Conservation (phyloP, 1,140 invertebrate species). For the Ephestia elutella region DNA sequence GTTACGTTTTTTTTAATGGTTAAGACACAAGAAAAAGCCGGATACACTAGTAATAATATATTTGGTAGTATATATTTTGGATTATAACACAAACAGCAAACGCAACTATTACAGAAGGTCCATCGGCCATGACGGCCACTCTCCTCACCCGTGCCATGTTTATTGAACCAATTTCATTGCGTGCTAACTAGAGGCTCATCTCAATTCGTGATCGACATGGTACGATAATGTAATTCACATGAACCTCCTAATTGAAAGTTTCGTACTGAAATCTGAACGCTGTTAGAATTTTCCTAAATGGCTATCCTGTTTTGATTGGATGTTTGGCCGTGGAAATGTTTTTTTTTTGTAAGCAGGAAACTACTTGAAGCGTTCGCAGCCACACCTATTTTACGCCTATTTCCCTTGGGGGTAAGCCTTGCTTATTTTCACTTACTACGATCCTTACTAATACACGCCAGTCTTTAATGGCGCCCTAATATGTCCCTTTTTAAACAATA, state of each 20-base stretch:
- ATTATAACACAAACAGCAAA: background rate
- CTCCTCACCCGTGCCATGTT: background rate
- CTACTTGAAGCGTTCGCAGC: background rate
- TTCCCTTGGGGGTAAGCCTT: too few species aligned
- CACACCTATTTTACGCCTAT: background rate
- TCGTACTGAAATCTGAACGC: background rate
- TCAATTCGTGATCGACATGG: conserved; percentile 4
- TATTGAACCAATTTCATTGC: background rate
- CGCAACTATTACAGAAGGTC: background rate
- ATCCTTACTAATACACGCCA: too few species aligned
- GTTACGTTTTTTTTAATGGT: too few species aligned
- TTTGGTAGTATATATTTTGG: background rate
- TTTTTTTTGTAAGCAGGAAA: background rate
- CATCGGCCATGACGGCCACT: background rate
- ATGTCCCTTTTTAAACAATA: too few species aligned
- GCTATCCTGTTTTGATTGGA: background rate
- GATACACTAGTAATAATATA: too few species aligned
- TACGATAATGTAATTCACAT: conserved; percentile 8
- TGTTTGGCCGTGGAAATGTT: background rate
- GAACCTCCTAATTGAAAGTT: background rate
- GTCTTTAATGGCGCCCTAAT: too few species aligned
- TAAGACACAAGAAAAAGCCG: too few species aligned
- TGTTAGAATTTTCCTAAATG: conserved; percentile 9
- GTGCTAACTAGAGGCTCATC: background rate
- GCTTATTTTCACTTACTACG: too few species aligned